A percentile compares a stretch with the other conserved stretches of the same genome.
phyloP scores from a whole-genome alignment of 2,113 vertebrate genomes.

The Tachycineta bicolor region DNA sequence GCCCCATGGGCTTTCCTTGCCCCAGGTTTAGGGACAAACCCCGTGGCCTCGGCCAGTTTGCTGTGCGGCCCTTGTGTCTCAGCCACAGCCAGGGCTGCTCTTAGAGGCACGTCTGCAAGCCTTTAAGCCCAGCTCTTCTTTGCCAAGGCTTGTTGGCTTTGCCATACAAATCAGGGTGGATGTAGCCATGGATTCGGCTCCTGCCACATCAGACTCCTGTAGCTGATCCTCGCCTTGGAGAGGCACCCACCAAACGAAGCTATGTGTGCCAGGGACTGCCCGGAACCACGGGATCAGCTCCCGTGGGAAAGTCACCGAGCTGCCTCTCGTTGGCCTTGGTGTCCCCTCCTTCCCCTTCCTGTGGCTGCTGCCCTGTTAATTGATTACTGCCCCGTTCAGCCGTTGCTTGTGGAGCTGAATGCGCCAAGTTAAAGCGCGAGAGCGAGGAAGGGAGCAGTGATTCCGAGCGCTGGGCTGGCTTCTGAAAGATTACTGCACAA shows the following conservation, averaged over 20 bases:
- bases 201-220: not conserved
- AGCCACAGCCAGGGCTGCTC: not conserved
- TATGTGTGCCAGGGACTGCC: not conserved
- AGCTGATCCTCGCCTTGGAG: not conserved
- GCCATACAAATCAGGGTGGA: not conserved
- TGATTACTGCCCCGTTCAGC: conserved; percentile 2
- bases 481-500: conserved; percentile 68
- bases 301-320: conserved; percentile 7
- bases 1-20: accelerated
- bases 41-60: accelerated
- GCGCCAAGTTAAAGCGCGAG: not conserved
- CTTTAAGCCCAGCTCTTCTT: not conserved
- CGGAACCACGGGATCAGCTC: not conserved
- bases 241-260: accelerated
- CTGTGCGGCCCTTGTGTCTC: not conserved
- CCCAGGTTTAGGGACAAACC: not conserved
- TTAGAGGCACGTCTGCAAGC: not conserved
- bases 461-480: not conserved
- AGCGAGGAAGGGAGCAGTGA: not conserved
- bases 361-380: not conserved
- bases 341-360: conserved; percentile 2
- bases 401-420: conserved; percentile 16
- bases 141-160: not conserved
- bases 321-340: not conserved
- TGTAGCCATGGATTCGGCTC: not conserved